These are phyloP conservation scores for Morus bassanus DNA, from an alignment of 2,797 vertebrate species.

Conservation along the genomic window DNA sequence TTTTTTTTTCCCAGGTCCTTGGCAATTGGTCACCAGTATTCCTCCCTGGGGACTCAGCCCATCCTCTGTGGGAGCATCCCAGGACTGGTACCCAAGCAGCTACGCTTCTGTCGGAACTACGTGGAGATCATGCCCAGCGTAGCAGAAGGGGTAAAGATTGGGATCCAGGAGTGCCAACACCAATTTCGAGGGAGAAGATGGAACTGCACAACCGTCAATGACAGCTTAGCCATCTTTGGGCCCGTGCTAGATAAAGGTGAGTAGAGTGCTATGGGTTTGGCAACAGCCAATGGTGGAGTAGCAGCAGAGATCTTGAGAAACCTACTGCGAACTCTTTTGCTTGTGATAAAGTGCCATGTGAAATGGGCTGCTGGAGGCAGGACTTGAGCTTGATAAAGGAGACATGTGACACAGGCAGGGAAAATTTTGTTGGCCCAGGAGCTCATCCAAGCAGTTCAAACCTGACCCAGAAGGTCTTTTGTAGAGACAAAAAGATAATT, in stretches of 20 bases:
- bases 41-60: constrained; percentile 89
- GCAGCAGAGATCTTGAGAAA: neutral
- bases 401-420: neutral
- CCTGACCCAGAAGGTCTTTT: neutral
- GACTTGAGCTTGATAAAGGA: neutral
- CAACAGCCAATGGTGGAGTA: accelerated
- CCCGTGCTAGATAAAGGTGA: constrained; percentile 96
- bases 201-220: constrained; percentile 95
- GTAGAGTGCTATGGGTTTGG: neutral
- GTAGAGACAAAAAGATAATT: neutral
- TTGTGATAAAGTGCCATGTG: neutral
- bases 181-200: constrained; percentile 96
- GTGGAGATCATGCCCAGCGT: constrained; percentile 99
- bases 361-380: neutral
- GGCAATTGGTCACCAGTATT: constrained; percentile 93
- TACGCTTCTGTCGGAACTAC: constrained; percentile 97
- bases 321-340: neutral
- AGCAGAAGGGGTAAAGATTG: constrained; percentile 93
- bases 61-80: constrained; percentile 95
- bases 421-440: neutral
- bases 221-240: constrained; percentile 96
- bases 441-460: neutral
- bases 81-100: constrained; percentile 95
- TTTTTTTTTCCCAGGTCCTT: constrained; percentile 82
- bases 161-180: constrained; percentile 97